These are phyloP conservation scores for Dicerorhinus sumatrensis DNA, from an alignment of 2,113 vertebrate species.

Conservation along the genomic window DNA sequence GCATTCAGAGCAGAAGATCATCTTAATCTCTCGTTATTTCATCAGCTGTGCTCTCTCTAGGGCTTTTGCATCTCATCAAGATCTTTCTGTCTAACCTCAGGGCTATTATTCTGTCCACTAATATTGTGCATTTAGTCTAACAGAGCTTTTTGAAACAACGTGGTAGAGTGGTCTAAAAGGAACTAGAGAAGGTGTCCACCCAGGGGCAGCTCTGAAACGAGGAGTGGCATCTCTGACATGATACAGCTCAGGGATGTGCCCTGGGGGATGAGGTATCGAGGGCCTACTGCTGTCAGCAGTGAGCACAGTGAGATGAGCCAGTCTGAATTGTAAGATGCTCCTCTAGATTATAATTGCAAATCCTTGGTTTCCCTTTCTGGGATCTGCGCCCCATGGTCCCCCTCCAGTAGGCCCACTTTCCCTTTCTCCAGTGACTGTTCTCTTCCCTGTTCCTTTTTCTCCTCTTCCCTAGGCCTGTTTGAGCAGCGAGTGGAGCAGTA, in stretches of 20 bases:
- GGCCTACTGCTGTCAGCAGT: background rate
- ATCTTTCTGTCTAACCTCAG: background rate
- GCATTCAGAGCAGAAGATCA: background rate
- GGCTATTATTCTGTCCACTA: background rate
- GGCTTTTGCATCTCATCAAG: background rate
- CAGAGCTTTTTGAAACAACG: background rate
- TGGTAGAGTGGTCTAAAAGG: background rate
- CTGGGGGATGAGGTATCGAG: background rate
- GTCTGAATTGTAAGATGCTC: background rate
- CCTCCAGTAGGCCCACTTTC: background rate
- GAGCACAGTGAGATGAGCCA: background rate
- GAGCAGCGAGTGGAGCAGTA: slow-evolving; percentile 98
- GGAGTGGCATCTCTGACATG: background rate
- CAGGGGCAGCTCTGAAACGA: background rate
- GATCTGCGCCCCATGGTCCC: background rate
- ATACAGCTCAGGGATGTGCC: background rate
- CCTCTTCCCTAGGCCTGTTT: slow-evolving; percentile 92
- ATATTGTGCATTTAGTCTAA: background rate
- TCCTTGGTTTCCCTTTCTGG: background rate
- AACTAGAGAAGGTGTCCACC: background rate
- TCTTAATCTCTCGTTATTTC: background rate
- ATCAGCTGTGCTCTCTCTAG: background rate
- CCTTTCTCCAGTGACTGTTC: background rate
- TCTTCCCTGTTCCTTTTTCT: background rate
- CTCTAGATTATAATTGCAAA: background rate